A percentile compares a stretch with the other conserved stretches of the same genome.
Evolutionary conservation across 2,113 vertebrate species (phyloP).

Genomic region (Callocephalon fimbriatum): DNA sequence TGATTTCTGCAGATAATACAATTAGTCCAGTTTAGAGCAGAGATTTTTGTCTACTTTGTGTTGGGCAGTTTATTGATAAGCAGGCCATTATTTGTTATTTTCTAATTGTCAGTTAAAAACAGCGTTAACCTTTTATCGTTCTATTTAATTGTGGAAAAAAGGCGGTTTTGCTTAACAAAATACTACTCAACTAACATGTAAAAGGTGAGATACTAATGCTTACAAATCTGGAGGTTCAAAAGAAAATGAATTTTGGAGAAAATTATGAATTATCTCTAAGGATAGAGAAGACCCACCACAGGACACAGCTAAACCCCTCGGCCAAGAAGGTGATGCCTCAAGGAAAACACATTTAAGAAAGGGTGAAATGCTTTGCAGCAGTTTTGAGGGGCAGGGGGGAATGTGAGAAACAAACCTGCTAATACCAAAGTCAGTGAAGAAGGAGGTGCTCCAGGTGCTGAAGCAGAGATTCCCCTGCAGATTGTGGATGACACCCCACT

Average conservation of each 20-base stretch:
- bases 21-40: neutral
- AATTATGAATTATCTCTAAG: neutral
- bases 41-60: neutral
- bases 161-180: neutral
- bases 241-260: neutral
- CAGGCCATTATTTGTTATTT: neutral
- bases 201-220: neutral
- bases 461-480: neutral
- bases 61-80: neutral
- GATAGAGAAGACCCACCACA: neutral
- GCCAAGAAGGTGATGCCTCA: neutral
- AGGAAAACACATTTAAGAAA: neutral
- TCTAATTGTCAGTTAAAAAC: neutral
- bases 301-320: neutral
- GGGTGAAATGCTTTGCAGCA: neutral
- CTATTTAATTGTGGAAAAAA: neutral
- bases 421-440: neutral
- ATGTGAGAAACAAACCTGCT: neutral
- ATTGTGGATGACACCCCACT: neutral
- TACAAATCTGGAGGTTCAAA: neutral
- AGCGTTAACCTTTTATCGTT: neutral
- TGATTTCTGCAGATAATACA: neutral
- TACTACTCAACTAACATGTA: neutral
- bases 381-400: rapidly evolving
- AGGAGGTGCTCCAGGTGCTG: neutral